Conservation (phyloP, 2,113 vertebrate species). For the Gnathonemus echidnorhynchus region DNA sequence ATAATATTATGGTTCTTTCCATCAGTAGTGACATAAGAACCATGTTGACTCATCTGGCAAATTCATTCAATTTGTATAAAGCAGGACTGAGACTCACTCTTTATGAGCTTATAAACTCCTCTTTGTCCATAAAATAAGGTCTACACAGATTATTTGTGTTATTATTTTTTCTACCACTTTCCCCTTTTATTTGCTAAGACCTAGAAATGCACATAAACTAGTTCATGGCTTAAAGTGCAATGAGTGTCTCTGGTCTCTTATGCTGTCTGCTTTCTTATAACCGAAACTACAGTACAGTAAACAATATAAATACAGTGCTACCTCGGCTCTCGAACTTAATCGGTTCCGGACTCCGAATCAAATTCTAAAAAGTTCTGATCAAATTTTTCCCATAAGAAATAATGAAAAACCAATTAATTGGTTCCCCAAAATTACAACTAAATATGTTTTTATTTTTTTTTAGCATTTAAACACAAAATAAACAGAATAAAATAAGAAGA, state of each 20-base stretch:
- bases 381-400: no score
- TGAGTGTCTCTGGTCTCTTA: not conserved
- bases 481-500: no score
- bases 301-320: not conserved
- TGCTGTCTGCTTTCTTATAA: not conserved
- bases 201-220: not conserved
- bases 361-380: no score
- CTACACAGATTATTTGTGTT: not conserved
- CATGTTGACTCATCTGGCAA: not conserved
- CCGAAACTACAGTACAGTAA: not conserved
- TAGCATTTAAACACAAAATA: no score
- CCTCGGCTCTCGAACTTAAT: no score
- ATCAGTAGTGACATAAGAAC: not conserved
- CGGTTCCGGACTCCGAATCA: no score
- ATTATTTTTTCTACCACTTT: not conserved
- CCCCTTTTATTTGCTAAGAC: not conserved
- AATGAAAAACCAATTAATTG: no score
- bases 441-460: no score
- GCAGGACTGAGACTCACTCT: not conserved
- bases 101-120: not conserved
- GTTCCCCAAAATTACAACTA: no score
- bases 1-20: not conserved
- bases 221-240: not conserved
- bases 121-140: not conserved
- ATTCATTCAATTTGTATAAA: not conserved